Base-by-base conservation (phyloP, 2,797 vertebrate species). In the Pseudopleuronectes americanus region DNA sequence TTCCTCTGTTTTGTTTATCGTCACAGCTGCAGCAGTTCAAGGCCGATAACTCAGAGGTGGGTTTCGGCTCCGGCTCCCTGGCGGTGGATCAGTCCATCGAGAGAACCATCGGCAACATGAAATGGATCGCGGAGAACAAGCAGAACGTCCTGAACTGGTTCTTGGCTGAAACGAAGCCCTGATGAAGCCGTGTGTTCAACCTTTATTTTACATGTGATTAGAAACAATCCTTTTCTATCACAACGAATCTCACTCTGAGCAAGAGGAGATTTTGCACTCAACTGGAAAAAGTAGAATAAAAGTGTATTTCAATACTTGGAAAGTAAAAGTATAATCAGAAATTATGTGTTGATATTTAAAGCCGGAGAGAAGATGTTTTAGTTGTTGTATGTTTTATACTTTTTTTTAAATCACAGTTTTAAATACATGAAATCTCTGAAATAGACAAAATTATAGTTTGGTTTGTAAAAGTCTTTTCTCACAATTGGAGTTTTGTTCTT, bases 11-110 rank as follows among this genome's bases (percentile, higher is more conserved):
- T 6, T 51, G 33, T 38, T 47, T 69, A 4, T 66, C 19, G 2
- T 63, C 26, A 59, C 91, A 97, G 97, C 92, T 99, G 88, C 83
- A 91, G 73, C 92, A 94, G 87, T 98, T 98, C 83, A 95, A 96
- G 80, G 2, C 0, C 0, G 93, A 96, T 2, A 95, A 98, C 6
- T 19, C 84, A 0, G 84, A 90, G 0, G 65, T 89, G 0, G 97
- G 97, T 2, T 99, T 99, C 0, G 98, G 97, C 57, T 96, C 98
- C 0, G 97, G 93, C 48, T 94, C 95, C 0, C 90, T 96, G 69
- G 96, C 97, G 0, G 85, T 99, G 83, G 95, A 98, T 66, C 98
- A 99, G 85, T 95, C 96, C 0, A 95, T 98, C 70, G 98, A 99
- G 90, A 94, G 87, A 74, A 98, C 97, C 0, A 85, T 58, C 0